These are phyloP conservation scores for Loriculus beryllinus DNA, from an alignment of 2,797 vertebrate genomes.

Conservation along the genomic window DNA sequence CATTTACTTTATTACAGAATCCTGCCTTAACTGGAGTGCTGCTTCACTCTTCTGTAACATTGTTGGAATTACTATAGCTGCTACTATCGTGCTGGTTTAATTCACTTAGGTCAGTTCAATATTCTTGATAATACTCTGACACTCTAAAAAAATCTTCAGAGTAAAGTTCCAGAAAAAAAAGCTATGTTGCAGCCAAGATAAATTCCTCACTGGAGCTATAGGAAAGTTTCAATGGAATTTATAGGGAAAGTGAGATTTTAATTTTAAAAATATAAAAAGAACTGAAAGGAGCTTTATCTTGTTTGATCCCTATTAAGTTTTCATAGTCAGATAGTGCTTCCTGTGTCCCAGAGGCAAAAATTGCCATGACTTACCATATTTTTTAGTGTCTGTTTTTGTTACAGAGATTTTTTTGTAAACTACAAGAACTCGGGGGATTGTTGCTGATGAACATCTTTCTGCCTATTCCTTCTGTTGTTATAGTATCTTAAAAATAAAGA, in stretches of 20 bases:
- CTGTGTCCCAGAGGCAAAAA: neutral
- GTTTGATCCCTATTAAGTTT: constrained; percentile 8
- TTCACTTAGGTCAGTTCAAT: neutral
- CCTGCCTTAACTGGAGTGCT: neutral
- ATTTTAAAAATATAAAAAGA: constrained; percentile 11
- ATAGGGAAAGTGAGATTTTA: neutral
- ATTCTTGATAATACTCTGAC: neutral
- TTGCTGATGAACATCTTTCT: neutral
- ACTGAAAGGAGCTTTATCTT: neutral
- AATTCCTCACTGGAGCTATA: neutral
- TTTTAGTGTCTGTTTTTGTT: neutral
- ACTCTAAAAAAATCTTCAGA: neutral
- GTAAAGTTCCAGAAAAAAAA: neutral
- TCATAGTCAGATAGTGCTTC: neutral
- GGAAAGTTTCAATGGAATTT: neutral
- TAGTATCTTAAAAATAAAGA: neutral
- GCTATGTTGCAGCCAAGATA: neutral
- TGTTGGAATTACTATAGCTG: neutral
- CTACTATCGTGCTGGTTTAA: neutral
- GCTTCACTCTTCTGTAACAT: neutral
- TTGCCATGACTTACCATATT: neutral
- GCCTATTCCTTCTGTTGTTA: neutral
- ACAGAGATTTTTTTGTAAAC: neutral
- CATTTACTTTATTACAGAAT: neutral
- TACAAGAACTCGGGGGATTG: neutral